Evolutionary conservation across 2,888 invertebrate species (phyloP).

Genomic region (Idaea straminata): DNA sequence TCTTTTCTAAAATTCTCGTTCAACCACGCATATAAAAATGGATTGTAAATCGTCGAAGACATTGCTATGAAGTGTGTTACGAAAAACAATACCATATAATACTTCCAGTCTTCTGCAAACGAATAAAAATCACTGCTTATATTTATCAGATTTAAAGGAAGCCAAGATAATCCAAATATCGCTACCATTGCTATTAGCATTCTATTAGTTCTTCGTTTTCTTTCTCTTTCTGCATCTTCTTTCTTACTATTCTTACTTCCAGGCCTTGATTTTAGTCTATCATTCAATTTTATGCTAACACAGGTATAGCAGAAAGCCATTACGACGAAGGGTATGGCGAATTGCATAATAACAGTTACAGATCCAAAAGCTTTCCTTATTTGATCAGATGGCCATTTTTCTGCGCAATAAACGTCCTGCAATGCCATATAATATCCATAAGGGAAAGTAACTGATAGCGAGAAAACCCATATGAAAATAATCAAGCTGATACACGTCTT

Average conservation of each 20-base stretch:
- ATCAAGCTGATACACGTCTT: conserved; percentile 88
- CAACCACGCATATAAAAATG: conserved; percentile 96
- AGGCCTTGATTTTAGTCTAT: conserved; percentile 86
- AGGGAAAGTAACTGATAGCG: conserved; percentile 89
- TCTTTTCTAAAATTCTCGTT: conserved; percentile 96
- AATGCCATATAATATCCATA: conserved; percentile 90
- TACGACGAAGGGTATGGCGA: conserved; percentile 91
- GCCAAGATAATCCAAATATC: conserved; percentile 93
- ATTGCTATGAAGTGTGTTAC: conserved; percentile 92
- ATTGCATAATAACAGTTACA: conserved; percentile 90
- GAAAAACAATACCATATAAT: conserved; percentile 89
- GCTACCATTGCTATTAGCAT: conserved; percentile 96
- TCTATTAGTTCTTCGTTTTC: conserved; percentile 90
- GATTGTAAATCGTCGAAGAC: conserved; percentile 97
- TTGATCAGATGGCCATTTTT: conserved; percentile 88
- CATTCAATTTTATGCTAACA: conserved; percentile 88
- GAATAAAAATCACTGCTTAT: conserved; percentile 85
- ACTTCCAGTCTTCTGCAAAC: conserved; percentile 82
- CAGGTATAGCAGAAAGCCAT: conserved; percentile 92
- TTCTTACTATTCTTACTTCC: conserved; percentile 86
- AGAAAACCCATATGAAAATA: conserved; percentile 89
- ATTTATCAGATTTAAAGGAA: conserved; percentile 90
- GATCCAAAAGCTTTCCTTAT: conserved; percentile 87
- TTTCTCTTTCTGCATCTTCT: conserved; percentile 88
- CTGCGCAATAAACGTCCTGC: conserved; percentile 81